phyloP scores from a whole-genome alignment of 2,888 invertebrate species.

The Drosophila pseudotalamancana region DNA sequence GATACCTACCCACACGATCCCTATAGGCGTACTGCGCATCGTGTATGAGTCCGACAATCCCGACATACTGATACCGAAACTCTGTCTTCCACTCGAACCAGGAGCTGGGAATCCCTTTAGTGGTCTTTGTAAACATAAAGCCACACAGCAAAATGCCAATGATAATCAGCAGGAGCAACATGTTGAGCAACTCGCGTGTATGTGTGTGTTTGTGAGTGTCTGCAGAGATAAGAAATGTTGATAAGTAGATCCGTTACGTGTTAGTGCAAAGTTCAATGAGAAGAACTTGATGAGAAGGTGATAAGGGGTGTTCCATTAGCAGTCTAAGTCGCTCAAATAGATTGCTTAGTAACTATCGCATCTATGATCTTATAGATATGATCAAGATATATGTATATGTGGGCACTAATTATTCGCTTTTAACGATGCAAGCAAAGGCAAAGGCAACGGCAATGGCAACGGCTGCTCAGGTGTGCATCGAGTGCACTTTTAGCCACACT shows the following conservation, averaged over 20 bases:
- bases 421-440: no score
- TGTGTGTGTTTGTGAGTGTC: no score
- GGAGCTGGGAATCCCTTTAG: conserved; percentile 83
- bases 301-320: neutral
- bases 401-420: conserved; percentile 15
- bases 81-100: conserved; percentile 84
- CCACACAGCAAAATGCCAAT: conserved; percentile 65
- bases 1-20: conserved; percentile 82
- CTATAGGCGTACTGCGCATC: conserved; percentile 74
- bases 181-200: conserved; percentile 9
- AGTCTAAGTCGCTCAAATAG: neutral
- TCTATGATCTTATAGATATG: neutral
- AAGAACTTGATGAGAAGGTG: conserved; percentile 40
- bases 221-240: conserved; percentile 45
- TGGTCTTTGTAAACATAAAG: conserved; percentile 83
- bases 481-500: conserved; percentile 49
- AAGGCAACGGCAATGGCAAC: neutral
- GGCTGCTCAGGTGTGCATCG: conserved; percentile 14
- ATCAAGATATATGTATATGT: neutral
- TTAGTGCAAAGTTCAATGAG: conserved; percentile 43
- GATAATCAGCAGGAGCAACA: conserved; percentile 51
- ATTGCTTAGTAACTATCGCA: no score
- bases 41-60: conserved; percentile 80
- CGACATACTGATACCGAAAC: conserved; percentile 82
- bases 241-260: neutral